These are phyloP conservation scores for Himalopsyche tibetana DNA, from an alignment of 2,888 invertebrate species.

Conservation along the genomic window DNA sequence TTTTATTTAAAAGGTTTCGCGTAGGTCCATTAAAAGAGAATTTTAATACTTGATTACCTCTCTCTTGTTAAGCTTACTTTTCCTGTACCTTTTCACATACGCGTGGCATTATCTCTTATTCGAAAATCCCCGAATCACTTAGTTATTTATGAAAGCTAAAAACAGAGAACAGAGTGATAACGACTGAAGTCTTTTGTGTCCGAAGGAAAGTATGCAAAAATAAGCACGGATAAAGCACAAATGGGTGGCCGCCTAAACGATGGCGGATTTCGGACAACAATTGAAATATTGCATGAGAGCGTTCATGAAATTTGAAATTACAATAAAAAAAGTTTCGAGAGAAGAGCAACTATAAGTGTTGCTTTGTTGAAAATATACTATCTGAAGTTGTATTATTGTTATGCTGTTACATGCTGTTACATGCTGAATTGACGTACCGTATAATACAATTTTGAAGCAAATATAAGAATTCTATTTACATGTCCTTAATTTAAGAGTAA, in stretches of 20 bases:
- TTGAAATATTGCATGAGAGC: constrained; percentile 30
- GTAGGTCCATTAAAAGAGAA: constrained; percentile 21
- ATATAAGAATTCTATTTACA: too few species aligned
- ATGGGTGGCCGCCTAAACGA: constrained; percentile 1
- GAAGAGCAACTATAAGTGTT: too few species aligned
- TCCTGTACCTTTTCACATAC: constrained; percentile 19
- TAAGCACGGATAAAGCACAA: neutral
- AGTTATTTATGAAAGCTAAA: constrained; percentile 15
- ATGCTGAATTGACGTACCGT: too few species aligned
- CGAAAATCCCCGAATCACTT: constrained; percentile 14
- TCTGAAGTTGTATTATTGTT: too few species aligned
- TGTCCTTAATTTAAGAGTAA: too few species aligned
- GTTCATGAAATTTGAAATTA: neutral
- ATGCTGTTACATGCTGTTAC: too few species aligned
- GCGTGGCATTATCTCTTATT: neutral
- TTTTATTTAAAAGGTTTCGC: neutral
- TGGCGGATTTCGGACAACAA: neutral
- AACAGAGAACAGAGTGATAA: constrained; percentile 9
- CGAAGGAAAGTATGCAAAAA: constrained; percentile 1
- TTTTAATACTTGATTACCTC: constrained; percentile 13
- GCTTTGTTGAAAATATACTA: too few species aligned
- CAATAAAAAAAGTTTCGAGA: neutral
- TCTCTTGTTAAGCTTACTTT: constrained; percentile 3
- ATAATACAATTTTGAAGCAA: too few species aligned
- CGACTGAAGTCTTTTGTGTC: neutral